phyloP scores from a whole-genome alignment of 2,113 vertebrate genomes.

The Nestor notabilis region DNA sequence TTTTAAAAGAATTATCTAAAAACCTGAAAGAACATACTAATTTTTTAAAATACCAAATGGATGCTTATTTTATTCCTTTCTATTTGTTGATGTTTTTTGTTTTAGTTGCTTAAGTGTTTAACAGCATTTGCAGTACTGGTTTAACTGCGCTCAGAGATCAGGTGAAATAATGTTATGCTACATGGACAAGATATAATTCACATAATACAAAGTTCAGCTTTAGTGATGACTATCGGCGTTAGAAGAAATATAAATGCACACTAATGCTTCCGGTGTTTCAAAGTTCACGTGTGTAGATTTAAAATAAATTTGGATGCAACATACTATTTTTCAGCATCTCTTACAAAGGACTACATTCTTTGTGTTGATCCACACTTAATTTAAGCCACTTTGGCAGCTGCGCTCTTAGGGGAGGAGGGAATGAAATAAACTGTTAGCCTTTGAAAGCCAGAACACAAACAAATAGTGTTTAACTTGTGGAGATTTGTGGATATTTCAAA shows the following conservation, averaged over 20 bases:
- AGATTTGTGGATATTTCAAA: not conserved
- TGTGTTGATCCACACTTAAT: not conserved
- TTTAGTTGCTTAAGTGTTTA: not conserved
- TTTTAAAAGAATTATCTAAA: not conserved
- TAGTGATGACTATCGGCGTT: not conserved
- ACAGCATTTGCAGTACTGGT: not conserved
- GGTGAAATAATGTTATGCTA: not conserved
- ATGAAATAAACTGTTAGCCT: not conserved
- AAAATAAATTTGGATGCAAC: not conserved
- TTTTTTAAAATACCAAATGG: not conserved
- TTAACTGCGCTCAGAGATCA: not conserved
- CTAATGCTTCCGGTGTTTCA: not conserved
- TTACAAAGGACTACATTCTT: not conserved
- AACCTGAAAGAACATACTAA: not conserved
- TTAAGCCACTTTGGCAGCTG: not conserved
- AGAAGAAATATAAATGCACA: not conserved
- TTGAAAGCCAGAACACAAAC: conserved; percentile 8
- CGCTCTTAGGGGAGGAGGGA: not conserved
- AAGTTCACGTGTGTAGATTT: not conserved
- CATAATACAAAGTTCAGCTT: not conserved
- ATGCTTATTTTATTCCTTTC: not conserved
- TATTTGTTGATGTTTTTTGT: not conserved
- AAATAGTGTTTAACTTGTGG: not conserved
- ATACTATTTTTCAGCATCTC: not conserved
- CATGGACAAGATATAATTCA: not conserved